Base-by-base conservation (phyloP, 92 coral and sea anemone genomes). In the Phymanthus crucifer region DNA sequence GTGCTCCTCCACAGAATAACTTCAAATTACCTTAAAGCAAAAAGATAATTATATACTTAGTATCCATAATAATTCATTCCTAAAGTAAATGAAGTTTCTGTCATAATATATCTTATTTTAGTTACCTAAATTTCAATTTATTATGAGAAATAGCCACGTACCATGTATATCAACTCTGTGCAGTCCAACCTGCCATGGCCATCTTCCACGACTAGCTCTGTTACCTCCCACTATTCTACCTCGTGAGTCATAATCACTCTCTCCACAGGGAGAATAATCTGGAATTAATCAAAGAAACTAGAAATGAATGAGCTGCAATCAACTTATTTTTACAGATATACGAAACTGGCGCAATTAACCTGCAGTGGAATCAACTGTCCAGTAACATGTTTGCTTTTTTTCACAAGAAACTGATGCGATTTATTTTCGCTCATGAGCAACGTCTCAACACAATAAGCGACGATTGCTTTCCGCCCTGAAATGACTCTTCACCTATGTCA, bases 241-340 rank as follows among this genome's bases (percentile, higher is more conserved):
- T 54, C 88, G 85, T 46, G 77, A 45, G 18, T 76, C 54, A 27
- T 71, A 76, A 23, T 66, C 82, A 74, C 93, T 89, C 29, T 68
- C 93, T 32, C 97, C 97, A 46, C 97, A 92, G 5, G 83, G 68
- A 3, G 83, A 48, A 54, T 92, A 92, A 81, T 92, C 97, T 92
- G 32, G 19, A 37, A 73, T 69, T 6, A 31, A 12, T 40, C 23
- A 10, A 5, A 40, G 6, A 21, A 70, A 16, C 6, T 71, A n/a
- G 14, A 31, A 50, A 48, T 35, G 24, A 56, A 24, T 52, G 61
- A 18, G 10, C 32, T 32, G 2, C 0, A 61, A 87, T 89, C 94
- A 67, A 70, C n/a, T n/a, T n/a, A n/a, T n/a, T n/a, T n/a, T n/a
- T n/a, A n/a, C n/a, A n/a, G n/a, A n/a, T n/a, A n/a, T n/a, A n/a